Evolutionary conservation across 2,888 invertebrate species (phyloP), one percentile per base, ranked within the genome.

Genomic region (Cerceris ruficornis): DNA sequence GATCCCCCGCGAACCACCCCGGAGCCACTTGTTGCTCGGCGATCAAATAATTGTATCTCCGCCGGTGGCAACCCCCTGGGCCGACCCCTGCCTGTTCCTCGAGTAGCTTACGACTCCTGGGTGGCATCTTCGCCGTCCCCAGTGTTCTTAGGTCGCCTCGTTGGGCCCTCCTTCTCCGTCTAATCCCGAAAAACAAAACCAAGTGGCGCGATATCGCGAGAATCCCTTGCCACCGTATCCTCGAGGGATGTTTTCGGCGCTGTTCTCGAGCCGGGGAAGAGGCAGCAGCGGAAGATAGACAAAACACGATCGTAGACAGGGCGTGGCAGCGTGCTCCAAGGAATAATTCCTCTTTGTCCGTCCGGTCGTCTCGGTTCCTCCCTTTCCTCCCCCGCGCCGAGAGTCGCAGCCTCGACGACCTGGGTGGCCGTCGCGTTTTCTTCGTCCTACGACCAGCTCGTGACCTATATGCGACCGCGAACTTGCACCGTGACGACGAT

Each of bases 41-140:
- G 82, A 85, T 85, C 84, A 79, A 85, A 85, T 82, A 86, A 85
- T 85, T 80, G 78, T 85, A 85, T 85, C 81, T 84, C 72, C 65
- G 72, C 72, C 70, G 72, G 75, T 57, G 72, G 78, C 71, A 73
- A 75, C 69, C 83, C 69, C 83, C 72, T 28, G 67, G 52, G 41
- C 42, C 61, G 46, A 50, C 61, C 72, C 60, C 49, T n/a, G 65
- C 59, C 15, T 55, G 60, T 43, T 41, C 55, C 54, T 57, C 46
- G 70, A 49, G 74, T 72, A 70, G 79, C 77, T 73, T 68, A 64
- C 61, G 50, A 64, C 59, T 69, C 75, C 71, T 84, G 84, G 77
- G 84, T 82, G 84, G 84, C 64, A 82, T 75, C 49, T 41, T 5
- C 41, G 39, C 0, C 28, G 61, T 42, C 46, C 46, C 59, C 49